Evolutionary conservation across 2,797 vertebrate species (phyloP).

Genomic region (Danio jaintianensis): DNA sequence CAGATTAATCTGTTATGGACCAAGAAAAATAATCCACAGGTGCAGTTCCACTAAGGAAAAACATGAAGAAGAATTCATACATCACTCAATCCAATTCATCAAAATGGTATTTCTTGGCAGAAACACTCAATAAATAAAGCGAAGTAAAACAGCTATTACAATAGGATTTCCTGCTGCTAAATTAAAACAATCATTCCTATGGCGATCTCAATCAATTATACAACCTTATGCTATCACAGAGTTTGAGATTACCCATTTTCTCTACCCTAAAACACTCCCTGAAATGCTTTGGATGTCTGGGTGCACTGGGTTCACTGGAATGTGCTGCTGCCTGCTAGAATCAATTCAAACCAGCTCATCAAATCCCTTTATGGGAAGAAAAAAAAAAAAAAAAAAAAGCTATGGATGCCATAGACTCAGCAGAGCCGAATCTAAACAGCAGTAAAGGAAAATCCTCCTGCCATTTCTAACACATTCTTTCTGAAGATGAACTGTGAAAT

Average conservation of each 20-base stretch:
- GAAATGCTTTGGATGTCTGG: constrained; percentile 49
- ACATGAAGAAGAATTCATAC: background rate
- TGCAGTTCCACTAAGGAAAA: background rate
- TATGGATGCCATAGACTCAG: background rate
- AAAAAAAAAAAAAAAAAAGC: constrained; percentile 10
- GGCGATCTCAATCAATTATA: background rate
- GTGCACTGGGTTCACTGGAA: constrained; percentile 37
- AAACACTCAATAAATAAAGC: constrained; percentile 2
- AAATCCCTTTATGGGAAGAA: constrained; percentile 13
- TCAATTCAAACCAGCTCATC: constrained; percentile 41
- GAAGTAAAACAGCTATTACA: background rate
- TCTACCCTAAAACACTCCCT: constrained; percentile 23
- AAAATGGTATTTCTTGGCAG: constrained; percentile 8
- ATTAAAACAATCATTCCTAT: background rate
- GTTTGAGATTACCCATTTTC: background rate
- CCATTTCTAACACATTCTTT: background rate
- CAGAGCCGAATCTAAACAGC: background rate
- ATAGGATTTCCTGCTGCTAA: background rate
- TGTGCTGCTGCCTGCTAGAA: constrained; percentile 52
- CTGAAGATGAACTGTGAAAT: background rate
- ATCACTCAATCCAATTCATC: background rate
- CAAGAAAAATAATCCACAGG: constrained; percentile 10
- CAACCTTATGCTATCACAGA: constrained; percentile 11
- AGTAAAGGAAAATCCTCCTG: background rate
- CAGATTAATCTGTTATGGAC: background rate